Conservation (phyloP, 2,113 vertebrate species). For the Prinia subflava region DNA sequence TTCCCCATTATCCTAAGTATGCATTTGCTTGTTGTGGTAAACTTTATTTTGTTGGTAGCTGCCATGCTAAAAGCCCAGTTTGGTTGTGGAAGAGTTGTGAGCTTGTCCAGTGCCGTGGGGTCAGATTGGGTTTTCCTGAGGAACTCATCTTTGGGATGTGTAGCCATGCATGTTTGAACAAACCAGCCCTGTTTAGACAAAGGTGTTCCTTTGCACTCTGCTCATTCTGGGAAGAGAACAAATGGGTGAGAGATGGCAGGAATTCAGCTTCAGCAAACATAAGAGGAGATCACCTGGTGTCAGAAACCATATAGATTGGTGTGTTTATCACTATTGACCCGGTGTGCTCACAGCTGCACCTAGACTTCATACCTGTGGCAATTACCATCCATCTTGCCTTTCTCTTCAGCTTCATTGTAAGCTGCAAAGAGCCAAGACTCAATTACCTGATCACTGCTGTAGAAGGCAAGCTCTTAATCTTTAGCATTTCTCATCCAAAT, state of each 20-base stretch:
- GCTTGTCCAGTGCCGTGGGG: background rate
- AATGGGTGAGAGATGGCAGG: background rate
- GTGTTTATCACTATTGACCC: background rate
- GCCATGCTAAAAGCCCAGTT: rapidly evolving
- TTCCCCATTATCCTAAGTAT: background rate
- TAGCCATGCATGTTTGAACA: background rate
- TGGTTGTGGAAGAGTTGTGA: background rate
- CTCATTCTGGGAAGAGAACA: background rate
- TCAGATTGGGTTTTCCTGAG: background rate
- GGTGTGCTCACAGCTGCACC: background rate
- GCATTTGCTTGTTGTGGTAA: background rate
- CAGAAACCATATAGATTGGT: background rate
- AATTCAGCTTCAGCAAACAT: background rate
- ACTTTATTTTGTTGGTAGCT: background rate
- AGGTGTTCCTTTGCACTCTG: background rate
- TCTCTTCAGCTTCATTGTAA: background rate
- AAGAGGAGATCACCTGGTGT: rapidly evolving
- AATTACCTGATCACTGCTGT: background rate
- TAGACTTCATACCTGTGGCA: background rate
- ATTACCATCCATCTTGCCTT: background rate
- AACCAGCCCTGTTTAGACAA: background rate
- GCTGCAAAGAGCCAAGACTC: background rate
- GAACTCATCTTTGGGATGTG: rapidly evolving
- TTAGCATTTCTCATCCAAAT: background rate
- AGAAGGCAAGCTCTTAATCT: background rate